Evolutionary conservation across 2,888 invertebrate species (phyloP), one percentile per base, ranked within the genome.

Genomic region (Disparrhopalites patrizii): DNA sequence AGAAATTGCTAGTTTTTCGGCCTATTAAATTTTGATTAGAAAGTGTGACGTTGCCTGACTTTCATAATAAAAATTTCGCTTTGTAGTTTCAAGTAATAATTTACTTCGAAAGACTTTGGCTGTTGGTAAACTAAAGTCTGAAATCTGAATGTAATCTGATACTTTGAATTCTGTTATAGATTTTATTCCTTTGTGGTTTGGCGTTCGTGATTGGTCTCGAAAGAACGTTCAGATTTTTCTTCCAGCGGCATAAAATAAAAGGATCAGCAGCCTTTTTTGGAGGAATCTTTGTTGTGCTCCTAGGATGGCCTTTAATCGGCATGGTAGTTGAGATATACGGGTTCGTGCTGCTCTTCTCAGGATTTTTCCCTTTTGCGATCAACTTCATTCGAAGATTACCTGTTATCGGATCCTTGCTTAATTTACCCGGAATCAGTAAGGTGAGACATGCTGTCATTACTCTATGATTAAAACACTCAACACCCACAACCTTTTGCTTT

Each of bases 321-420:
- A 99, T 99, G 92, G 82, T 93, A 51, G 84, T 97, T 74, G 99
- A 99, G 83, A 87, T 90, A 47, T 99, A 99, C 81, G 99, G 99
- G 72, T 98, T 99, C 80, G 82, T 98, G 69, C 76, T 83, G 20
- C 77, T 85, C 52, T 85, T 85, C 85, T 97, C 98, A 81, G 97
- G 97, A 27, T 98, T 99, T 81, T 86, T 99, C 80, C 98, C 98
- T 23, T 93, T 95, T 7, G 96, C 93, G 40, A 85, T 99, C 43
- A 96, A 96, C 79, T 97, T 99, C 81, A 81, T 99, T 73, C 84
- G 96, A 77, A 86, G 95, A 80, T 88, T 99, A 68, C 98, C 99
- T 62, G 83, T 97, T 7, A 79, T 99, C 67, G 96, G 97, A 18
- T 88, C 89, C 8, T 77, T 99, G 72, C 84, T 98, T 52, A 93